A percentile compares a stretch with the other conserved stretches of the same genome.
Conservation (phyloP, 1,140 invertebrate genomes). For the Argopecten irradians region DNA sequence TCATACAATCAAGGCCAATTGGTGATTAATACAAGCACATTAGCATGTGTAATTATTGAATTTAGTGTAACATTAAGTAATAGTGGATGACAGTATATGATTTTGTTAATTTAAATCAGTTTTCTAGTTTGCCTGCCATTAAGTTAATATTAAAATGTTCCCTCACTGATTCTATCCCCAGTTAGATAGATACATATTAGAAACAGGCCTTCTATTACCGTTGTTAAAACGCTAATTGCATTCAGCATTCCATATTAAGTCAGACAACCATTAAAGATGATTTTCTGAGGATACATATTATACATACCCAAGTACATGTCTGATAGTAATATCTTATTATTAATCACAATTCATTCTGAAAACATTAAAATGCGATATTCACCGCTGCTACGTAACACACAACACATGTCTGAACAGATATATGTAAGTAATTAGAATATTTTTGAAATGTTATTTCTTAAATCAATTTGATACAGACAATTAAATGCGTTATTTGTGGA, state of each 20-base stretch:
- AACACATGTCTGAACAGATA: not conserved
- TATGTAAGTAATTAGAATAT: not conserved
- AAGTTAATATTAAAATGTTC: not conserved
- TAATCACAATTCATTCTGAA: not conserved
- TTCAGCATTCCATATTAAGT: not conserved
- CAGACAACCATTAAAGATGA: not conserved
- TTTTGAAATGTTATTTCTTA: constrained; percentile 4
- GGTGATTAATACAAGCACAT: not conserved
- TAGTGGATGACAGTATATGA: not conserved
- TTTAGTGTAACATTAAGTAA: not conserved
- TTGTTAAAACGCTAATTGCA: not conserved
- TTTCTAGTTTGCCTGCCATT: not conserved
- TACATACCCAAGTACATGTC: not conserved
- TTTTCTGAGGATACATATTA: not conserved
- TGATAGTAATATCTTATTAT: not conserved
- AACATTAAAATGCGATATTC: not conserved
- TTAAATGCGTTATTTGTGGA: not conserved
- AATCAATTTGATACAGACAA: not conserved
- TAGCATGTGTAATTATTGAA: not conserved
- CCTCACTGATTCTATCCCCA: not conserved
- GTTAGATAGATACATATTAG: not conserved
- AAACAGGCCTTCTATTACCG: not conserved
- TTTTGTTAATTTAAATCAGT: not conserved
- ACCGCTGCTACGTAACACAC: not conserved
- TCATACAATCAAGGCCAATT: not conserved